phyloP scores from a whole-genome alignment of 1,140 invertebrate species.

The Campoletis sonorensis region DNA sequence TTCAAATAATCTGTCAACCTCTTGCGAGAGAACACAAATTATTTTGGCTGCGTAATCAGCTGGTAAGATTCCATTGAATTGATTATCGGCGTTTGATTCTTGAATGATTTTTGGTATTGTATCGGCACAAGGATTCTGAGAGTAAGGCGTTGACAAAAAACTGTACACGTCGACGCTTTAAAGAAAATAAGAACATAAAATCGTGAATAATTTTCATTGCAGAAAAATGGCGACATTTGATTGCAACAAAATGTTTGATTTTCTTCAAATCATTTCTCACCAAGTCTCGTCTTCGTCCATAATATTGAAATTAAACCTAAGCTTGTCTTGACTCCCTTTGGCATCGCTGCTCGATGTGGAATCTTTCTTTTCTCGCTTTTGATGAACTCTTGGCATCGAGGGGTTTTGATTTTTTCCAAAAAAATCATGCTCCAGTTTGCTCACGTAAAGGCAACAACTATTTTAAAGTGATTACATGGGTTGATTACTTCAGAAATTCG shows the following conservation, averaged over 20 bases:
- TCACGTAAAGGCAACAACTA: constrained; percentile 90
- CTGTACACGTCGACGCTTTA: constrained; percentile 88
- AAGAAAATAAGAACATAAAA: constrained; percentile 27
- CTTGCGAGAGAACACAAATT: constrained; percentile 90
- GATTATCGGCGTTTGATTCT: constrained; percentile 80
- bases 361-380: constrained; percentile 75
- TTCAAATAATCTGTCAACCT: constrained; percentile 90
- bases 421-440: constrained; percentile 91
- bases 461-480: neutral
- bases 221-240: neutral
- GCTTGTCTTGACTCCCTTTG: constrained; percentile 70
- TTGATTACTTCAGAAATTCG: neutral
- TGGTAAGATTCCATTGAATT: constrained; percentile 84
- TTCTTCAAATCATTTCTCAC: constrained; percentile 68
- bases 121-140: constrained; percentile 79
- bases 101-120: constrained; percentile 81
- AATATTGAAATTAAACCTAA: constrained; percentile 77
- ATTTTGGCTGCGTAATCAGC: constrained; percentile 90
- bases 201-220: neutral
- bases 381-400: constrained; percentile 69
- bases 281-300: constrained; percentile 86
- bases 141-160: constrained; percentile 84
- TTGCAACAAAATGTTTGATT: no score
- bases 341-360: constrained; percentile 59
- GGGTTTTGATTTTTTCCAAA: constrained; percentile 83